A percentile compares a stretch with the other conserved stretches of the same genome.
phyloP scores from a whole-genome alignment of 1,140 invertebrate species.

The Leptinotarsa undecemlineata region DNA sequence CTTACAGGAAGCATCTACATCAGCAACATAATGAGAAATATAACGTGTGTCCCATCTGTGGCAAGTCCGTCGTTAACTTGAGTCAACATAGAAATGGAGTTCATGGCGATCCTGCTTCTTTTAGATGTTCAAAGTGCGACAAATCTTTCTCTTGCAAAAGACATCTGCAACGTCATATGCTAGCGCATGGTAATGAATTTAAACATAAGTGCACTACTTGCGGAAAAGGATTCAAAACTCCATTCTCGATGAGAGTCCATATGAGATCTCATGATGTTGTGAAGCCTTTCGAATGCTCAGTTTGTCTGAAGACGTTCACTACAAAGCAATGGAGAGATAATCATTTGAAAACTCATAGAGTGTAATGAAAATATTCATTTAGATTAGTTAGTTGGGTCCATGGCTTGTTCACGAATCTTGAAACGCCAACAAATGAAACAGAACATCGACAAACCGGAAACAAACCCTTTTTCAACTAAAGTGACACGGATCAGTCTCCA shows the following conservation, averaged over 20 bases:
- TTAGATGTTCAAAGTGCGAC: slow-evolving; percentile 31
- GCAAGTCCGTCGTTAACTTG: slow-evolving; percentile 23
- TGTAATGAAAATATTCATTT: background rate
- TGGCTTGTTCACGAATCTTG: no score
- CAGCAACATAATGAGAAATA: slow-evolving; percentile 22
- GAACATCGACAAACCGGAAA: no score
- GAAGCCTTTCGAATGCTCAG: slow-evolving; percentile 66
- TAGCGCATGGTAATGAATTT: slow-evolving; percentile 73
- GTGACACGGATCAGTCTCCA: no score
- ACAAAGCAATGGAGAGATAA: slow-evolving; percentile 40
- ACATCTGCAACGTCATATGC: slow-evolving; percentile 53
- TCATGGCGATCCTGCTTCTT: slow-evolving; percentile 27
- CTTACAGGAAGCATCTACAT: slow-evolving; percentile 18
- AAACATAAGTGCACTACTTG: slow-evolving; percentile 66
- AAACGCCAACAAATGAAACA: no score
- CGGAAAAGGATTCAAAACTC: slow-evolving; percentile 52
- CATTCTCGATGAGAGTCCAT: slow-evolving; percentile 48
- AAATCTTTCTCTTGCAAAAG: slow-evolving; percentile 33
- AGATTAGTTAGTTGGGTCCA: no score
- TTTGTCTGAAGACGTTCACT: slow-evolving; percentile 60
- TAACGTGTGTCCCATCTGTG: slow-evolving; percentile 34
- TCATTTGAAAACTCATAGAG: slow-evolving; percentile 30
- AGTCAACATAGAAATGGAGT: slow-evolving; percentile 19
- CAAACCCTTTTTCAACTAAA: no score
- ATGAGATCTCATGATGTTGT: slow-evolving; percentile 75